Evolutionary conservation across 1,140 invertebrate species (phyloP), one percentile per base, ranked within the genome.

Genomic region (Cyclina sinensis): DNA sequence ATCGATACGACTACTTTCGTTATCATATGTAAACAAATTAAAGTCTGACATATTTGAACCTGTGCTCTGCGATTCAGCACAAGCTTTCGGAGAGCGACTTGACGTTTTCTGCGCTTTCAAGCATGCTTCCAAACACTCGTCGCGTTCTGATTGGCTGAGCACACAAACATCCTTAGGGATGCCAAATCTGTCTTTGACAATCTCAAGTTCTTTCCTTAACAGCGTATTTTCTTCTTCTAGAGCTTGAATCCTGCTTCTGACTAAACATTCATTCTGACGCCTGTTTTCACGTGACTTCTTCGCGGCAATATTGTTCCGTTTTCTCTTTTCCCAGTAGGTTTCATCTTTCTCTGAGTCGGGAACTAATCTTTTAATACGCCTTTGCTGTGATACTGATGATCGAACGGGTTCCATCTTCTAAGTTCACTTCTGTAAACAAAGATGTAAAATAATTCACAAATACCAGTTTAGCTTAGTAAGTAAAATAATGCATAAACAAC

Each of bases 281-380:
- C 78, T 90, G 39, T 83, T 83, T n/a, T 90, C 89, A 2, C 89
- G 78, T 24, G 89, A 90, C 48, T 70, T 90, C 27, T 90, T 90
- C 9, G 89, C 89, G 18, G 89, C 83, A 95, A 99, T 98, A 95
- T 99, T 99, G 96, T 99, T 99, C 18, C 98, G 96, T 73, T 98
- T 96, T 57, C 99, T 96, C 39, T 98, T 96, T 95, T 99, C 98
- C 98, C 99, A 99, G 95, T 99, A 99, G 93, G 97, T 98, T 91
- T 99, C 98, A 92, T 99, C 98, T 94, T 99, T 99, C 94, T 99
- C 99, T 94, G 97, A 98, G 92, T 99, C 98, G 0, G 99, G 98
- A 65, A 99, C 99, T 14, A 84, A 39, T 14, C 92, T 51, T 81
- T 94, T 94, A 0, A 82, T 82, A 37, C 70, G 65, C 3, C 82